These are phyloP conservation scores for Pipistrellus kuhlii DNA, from an alignment of 2,797 vertebrate genomes.

Conservation along the genomic window DNA sequence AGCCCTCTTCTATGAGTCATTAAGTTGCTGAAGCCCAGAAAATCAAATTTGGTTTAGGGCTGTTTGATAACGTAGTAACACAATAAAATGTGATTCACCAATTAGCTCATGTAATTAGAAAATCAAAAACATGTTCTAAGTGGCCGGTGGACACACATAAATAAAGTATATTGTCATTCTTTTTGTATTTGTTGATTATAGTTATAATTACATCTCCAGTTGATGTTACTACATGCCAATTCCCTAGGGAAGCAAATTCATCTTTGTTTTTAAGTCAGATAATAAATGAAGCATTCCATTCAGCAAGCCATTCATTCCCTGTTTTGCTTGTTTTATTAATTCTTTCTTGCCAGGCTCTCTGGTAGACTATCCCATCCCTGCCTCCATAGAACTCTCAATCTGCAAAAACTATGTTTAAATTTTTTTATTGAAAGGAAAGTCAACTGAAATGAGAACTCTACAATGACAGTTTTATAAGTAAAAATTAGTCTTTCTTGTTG, in stretches of 20 bases:
- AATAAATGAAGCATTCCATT: neutral
- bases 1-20: constrained; percentile 67
- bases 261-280: neutral
- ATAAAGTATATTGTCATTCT: neutral
- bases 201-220: neutral
- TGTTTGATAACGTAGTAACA: constrained; percentile 65
- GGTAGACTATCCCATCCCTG: neutral
- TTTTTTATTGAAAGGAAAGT: neutral
- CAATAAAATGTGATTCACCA: constrained; percentile 73
- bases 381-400: neutral
- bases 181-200: neutral
- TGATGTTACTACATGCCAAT: neutral
- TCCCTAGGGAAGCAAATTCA: neutral
- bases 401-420: neutral
- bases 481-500: neutral
- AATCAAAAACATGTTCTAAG: constrained; percentile 54
- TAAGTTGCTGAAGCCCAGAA: constrained; percentile 71
- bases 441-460: neutral
- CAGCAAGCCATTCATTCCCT: neutral
- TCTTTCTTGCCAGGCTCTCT: neutral
- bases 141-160: constrained; percentile 1
- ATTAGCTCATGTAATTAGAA: constrained; percentile 75
- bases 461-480: neutral
- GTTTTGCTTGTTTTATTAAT: neutral
- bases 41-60: constrained; percentile 66